Percentiles rank a stretch among this genome's conserved stretches.
Conservation (phyloP, 1,140 invertebrate genomes). For the Galleria mellonella region DNA sequence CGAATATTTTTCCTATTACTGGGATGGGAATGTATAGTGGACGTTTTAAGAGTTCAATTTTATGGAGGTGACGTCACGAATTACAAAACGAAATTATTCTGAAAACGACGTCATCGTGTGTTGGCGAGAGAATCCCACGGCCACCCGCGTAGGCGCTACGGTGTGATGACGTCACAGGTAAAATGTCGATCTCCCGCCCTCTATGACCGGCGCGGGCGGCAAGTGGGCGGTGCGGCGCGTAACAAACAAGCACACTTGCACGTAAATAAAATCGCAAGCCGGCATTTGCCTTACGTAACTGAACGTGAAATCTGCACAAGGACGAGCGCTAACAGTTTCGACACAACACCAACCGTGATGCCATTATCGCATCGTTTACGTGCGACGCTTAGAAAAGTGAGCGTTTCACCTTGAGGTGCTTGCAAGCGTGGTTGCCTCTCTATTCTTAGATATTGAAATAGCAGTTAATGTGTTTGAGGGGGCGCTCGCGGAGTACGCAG, state of each 20-base stretch:
- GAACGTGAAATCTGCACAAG: constrained; percentile 61
- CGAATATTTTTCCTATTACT: constrained; percentile 28
- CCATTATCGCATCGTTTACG: constrained; percentile 64
- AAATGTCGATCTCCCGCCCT: constrained; percentile 24
- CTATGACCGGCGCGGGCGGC: constrained; percentile 5
- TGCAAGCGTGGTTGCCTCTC: constrained; percentile 52
- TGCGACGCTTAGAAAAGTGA: constrained; percentile 66
- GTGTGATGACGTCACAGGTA: constrained; percentile 47
- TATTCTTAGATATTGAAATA: constrained; percentile 59
- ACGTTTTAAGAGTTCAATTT: constrained; percentile 33
- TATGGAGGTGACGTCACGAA: constrained; percentile 44
- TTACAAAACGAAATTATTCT: constrained; percentile 28
- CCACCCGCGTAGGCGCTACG: constrained; percentile 32
- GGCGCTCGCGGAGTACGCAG: constrained; percentile 49
- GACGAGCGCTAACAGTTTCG: constrained; percentile 47
- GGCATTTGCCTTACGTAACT: constrained; percentile 45
- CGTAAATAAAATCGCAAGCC: constrained; percentile 43
- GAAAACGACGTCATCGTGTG: constrained; percentile 42
- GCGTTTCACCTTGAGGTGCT: constrained; percentile 64
- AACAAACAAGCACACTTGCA: constrained; percentile 21
- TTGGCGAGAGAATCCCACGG: constrained; percentile 17
- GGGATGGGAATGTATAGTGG: constrained; percentile 21
- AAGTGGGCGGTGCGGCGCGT: constrained; percentile 27
- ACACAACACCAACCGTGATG: constrained; percentile 52
- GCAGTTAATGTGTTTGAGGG: constrained; percentile 43